These are phyloP conservation scores for Platyrinchus mystaceus DNA, from an alignment of 2,797 vertebrate genomes.

Conservation along the genomic window DNA sequence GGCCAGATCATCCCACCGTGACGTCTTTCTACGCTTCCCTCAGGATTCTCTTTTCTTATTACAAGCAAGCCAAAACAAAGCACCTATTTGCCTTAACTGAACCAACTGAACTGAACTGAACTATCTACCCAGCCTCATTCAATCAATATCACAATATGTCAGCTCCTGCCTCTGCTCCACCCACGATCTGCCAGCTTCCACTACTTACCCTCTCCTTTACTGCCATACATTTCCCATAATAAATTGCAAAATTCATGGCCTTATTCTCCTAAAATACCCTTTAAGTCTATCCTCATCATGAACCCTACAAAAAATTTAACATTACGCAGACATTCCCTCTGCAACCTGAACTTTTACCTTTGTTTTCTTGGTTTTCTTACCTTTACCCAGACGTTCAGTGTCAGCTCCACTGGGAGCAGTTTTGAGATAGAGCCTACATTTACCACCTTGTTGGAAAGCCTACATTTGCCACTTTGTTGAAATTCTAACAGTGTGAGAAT, in stretches of 20 bases:
- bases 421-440: neutral
- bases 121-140: neutral
- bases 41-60: neutral
- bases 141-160: neutral
- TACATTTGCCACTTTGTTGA: accelerated
- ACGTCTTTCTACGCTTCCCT: neutral
- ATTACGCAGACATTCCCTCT: neutral
- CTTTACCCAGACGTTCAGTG: neutral
- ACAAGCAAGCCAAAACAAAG: neutral
- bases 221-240: neutral
- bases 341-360: neutral
- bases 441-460: neutral
- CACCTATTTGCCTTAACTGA: neutral
- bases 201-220: neutral
- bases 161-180: neutral
- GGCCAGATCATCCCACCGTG: neutral
- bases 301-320: neutral
- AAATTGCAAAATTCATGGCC: neutral
- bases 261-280: neutral
- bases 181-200: neutral
- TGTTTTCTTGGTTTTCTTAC: neutral
- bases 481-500: neutral
- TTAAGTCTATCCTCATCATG: neutral
- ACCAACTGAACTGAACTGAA: neutral
- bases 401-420: neutral